Evolutionary conservation across 2,113 vertebrate species (phyloP).

Genomic region (Corythaeola cristata): DNA sequence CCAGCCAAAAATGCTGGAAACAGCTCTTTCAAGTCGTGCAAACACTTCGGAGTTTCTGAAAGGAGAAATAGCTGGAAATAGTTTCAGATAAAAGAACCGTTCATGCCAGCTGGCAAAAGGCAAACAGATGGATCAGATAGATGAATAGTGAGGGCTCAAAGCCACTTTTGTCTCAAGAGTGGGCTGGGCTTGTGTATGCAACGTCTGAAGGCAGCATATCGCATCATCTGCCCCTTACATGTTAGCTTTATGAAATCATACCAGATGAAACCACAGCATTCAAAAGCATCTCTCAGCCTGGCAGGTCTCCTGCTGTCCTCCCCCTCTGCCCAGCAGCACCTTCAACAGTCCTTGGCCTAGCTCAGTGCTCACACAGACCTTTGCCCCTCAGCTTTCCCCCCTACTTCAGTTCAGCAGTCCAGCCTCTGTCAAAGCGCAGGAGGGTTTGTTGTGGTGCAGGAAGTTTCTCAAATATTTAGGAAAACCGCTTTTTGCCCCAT

Average conservation of each 20-base stretch:
- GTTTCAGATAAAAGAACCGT: slow-evolving; percentile 29
- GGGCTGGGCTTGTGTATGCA: not conserved
- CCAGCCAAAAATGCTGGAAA: not conserved
- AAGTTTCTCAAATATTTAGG: not conserved
- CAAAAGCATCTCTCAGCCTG: not conserved
- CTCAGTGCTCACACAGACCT: not conserved
- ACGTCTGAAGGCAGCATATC: slow-evolving; percentile 10
- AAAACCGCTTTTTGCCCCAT: not conserved
- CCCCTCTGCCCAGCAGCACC: not conserved
- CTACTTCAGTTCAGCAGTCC: not conserved
- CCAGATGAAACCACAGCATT: not conserved
- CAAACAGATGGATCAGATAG: slow-evolving; percentile 36
- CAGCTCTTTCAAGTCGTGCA: not conserved
- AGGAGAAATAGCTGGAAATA: slow-evolving; percentile 40
- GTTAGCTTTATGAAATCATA: slow-evolving; percentile 28
- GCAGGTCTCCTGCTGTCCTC: not conserved
- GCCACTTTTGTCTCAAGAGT: slow-evolving; percentile 42
- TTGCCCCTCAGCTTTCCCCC: not conserved
- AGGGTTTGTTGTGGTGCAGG: not conserved
- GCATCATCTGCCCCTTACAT: slow-evolving; percentile 21
- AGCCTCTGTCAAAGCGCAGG: not conserved
- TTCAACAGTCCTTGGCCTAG: not conserved
- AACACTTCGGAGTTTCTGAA: not conserved
- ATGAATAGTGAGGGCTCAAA: slow-evolving; percentile 15
- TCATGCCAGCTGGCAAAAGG: slow-evolving; percentile 23